phyloP scores from a whole-genome alignment of 2,888 invertebrate genomes.

The Elysia crispata region DNA sequence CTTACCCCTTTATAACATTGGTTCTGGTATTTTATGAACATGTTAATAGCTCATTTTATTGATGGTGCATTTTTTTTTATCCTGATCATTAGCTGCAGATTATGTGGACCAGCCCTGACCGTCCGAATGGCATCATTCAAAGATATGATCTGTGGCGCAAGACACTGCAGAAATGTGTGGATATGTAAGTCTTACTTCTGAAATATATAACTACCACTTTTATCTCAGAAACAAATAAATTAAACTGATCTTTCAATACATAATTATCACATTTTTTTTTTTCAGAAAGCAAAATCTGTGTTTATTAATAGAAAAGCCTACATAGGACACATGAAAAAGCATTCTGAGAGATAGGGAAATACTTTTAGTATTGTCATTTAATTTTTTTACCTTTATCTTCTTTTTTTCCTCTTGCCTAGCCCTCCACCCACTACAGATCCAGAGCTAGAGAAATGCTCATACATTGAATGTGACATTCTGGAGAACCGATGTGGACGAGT shows the following conservation, averaged over 20 bases:
- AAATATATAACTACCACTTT: background rate
- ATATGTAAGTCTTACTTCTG: constrained; percentile 59
- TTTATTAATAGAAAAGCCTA: too few relatives aligned
- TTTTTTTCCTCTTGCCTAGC: constrained; percentile 50
- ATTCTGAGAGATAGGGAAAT: background rate
- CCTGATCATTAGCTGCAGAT: constrained; percentile 51
- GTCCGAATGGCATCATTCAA: constrained; percentile 74
- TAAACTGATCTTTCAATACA: too few relatives aligned
- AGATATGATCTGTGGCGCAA: constrained; percentile 71
- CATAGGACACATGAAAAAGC: too few relatives aligned
- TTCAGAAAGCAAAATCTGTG: too few relatives aligned
- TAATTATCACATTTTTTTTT: too few relatives aligned
- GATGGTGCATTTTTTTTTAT: background rate
- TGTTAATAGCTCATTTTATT: too few relatives aligned
- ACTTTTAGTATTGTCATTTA: background rate
- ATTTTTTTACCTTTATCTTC: background rate
- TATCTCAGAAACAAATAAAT: too few relatives aligned
- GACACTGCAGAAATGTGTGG: constrained; percentile 62
- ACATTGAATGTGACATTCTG: constrained; percentile 72
- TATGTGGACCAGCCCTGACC: constrained; percentile 68
- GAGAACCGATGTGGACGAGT: constrained; percentile 72
- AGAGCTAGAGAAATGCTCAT: constrained; percentile 70
- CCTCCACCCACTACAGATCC: constrained; percentile 59
- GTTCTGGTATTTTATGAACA: too few relatives aligned
- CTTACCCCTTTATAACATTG: too few relatives aligned